Conservation (phyloP, 2,797 vertebrate genomes). For the Paramormyrops hopkinsi region DNA sequence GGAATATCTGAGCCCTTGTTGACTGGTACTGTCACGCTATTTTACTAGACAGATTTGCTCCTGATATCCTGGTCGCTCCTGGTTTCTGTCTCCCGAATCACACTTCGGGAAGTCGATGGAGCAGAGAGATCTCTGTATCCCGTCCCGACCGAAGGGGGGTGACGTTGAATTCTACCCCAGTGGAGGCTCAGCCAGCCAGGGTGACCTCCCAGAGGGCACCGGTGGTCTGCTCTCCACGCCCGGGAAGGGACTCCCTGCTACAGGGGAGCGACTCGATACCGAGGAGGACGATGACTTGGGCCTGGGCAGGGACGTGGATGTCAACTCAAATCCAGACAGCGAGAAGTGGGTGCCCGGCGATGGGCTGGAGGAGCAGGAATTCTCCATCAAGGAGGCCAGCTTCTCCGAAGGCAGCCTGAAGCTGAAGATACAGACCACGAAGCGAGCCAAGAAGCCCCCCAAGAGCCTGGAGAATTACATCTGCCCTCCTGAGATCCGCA, state of each 20-base stretch:
- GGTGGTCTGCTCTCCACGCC: conserved; percentile 49
- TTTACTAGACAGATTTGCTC: conserved; percentile 20
- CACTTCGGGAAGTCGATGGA: conserved; percentile 74
- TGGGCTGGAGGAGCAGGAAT: conserved; percentile 84
- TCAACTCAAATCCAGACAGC: conserved; percentile 70
- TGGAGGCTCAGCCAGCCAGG: conserved; percentile 55
- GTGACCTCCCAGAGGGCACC: conserved; percentile 49
- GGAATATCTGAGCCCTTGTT: conserved; percentile 29
- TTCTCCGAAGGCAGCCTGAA: conserved; percentile 96
- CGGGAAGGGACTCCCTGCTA: conserved; percentile 68
- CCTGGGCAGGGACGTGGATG: conserved; percentile 72
- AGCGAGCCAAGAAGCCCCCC: conserved; percentile 94
- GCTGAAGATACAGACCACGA: conserved; percentile 97
- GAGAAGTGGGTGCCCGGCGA: conserved; percentile 76
- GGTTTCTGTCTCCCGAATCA: conserved; percentile 29
- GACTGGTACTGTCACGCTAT: conserved; percentile 25
- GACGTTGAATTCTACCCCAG: conserved; percentile 70
- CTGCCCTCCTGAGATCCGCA: conserved; percentile 95
- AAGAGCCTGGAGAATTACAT: conserved; percentile 99
- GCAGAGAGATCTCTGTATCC: conserved; percentile 80
- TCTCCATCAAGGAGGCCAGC: conserved; percentile 98
- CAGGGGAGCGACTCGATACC: conserved; percentile 73
- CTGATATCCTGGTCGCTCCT: conserved; percentile 25
- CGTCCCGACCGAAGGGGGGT: conserved; percentile 74
- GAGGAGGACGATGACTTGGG: conserved; percentile 81